phyloP scores from a whole-genome alignment of 1,140 invertebrate species.

The Onthophagus taurus region DNA sequence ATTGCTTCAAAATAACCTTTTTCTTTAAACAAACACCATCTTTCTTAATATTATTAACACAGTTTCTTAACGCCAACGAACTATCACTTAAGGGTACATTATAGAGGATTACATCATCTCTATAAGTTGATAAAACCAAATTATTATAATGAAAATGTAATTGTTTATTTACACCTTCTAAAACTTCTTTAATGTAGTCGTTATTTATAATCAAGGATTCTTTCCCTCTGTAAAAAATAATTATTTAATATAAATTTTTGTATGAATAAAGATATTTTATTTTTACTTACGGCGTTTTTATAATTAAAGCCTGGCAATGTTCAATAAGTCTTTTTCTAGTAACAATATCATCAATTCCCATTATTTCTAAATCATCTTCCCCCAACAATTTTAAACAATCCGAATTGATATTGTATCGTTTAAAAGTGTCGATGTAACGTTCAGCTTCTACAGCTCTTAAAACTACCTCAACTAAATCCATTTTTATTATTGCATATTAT shows the following conservation, averaged over 20 bases:
- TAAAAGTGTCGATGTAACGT: constrained; percentile 15
- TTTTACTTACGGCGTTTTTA: constrained; percentile 4
- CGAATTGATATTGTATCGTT: constrained; percentile 11
- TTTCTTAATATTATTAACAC: too few relatives aligned
- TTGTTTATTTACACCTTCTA: constrained; percentile 10
- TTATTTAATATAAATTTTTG: neutral
- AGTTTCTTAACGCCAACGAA: too few relatives aligned
- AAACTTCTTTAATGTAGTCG: constrained; percentile 6
- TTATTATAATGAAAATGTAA: constrained; percentile 10
- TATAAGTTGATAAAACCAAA: too few relatives aligned
- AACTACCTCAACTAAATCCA: constrained; percentile 17
- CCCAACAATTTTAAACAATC: constrained; percentile 13
- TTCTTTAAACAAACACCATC: too few relatives aligned
- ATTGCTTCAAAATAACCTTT: too few relatives aligned
- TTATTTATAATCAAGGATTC: neutral
- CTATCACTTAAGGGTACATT: too few relatives aligned
- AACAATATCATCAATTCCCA: constrained; percentile 13
- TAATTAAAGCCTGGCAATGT: constrained; percentile 4
- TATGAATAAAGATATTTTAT: neutral
- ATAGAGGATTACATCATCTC: too few relatives aligned
- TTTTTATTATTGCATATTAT: constrained; percentile 11
- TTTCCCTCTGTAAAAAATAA: neutral
- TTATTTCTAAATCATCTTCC: constrained; percentile 16
- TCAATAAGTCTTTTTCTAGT: constrained; percentile 10
- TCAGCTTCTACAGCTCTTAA: constrained; percentile 16